Conservation (phyloP, 2,797 vertebrate genomes). For the Yasuhikotakia modesta region DNA sequence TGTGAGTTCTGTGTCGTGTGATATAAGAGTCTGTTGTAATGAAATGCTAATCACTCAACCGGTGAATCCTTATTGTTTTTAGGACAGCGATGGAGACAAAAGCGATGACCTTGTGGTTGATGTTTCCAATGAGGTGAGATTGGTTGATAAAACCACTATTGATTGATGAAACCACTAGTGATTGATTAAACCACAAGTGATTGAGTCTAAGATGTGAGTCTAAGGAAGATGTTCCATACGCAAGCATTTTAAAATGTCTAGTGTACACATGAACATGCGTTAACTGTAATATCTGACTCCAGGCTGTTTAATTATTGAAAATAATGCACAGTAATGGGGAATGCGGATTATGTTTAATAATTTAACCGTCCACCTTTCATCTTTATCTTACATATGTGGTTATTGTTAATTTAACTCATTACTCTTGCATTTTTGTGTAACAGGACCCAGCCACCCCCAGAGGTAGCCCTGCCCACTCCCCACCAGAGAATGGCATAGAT, state of each 20-base stretch:
- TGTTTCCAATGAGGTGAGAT: conserved; percentile 94
- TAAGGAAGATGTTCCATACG: too few species aligned
- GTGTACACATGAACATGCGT: not conserved
- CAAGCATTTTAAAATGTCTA: not conserved
- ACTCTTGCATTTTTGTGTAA: conserved; percentile 1
- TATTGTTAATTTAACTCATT: not conserved
- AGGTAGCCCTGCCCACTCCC: conserved; percentile 94
- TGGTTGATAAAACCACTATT: too few species aligned
- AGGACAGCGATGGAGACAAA: conserved; percentile 99
- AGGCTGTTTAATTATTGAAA: conserved; percentile 5
- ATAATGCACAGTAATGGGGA: not conserved
- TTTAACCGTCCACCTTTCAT: conserved; percentile 3
- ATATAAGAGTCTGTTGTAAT: conserved; percentile 11
- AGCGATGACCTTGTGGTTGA: conserved; percentile 98
- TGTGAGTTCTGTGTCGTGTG: conserved; percentile 71
- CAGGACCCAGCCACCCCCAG: conserved; percentile 96
- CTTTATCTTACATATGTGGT: not conserved
- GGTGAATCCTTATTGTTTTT: conserved; percentile 55
- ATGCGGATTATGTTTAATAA: not conserved
- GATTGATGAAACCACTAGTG: too few species aligned
- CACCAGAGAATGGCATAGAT: conserved; percentile 95
- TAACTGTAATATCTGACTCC: not conserved
- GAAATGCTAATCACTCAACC: not conserved
- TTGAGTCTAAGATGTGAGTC: too few species aligned
- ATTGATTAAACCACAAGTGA: too few species aligned